A percentile compares a stretch with the other conserved stretches of the same genome.
phyloP scores from a whole-genome alignment of 1,140 invertebrate species.

The Calycopis cecrops region DNA sequence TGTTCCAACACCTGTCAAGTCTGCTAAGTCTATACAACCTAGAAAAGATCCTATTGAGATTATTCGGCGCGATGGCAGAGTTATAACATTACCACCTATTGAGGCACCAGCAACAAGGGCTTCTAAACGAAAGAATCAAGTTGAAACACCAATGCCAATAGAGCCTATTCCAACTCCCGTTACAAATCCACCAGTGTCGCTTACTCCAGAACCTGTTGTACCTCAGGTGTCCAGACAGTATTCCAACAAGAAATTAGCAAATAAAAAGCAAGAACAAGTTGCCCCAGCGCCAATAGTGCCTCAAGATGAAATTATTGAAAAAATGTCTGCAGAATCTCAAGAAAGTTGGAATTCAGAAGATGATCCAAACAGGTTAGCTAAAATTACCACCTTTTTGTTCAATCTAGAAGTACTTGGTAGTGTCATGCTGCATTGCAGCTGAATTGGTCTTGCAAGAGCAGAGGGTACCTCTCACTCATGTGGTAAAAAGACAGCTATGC shows the following conservation, averaged over 20 bases:
- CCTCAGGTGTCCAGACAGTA: slow-evolving; percentile 50
- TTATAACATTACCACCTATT: slow-evolving; percentile 85
- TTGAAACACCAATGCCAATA: slow-evolving; percentile 26
- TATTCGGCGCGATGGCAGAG: slow-evolving; percentile 80
- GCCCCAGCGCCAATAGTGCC: slow-evolving; percentile 20
- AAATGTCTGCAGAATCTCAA: slow-evolving; percentile 79
- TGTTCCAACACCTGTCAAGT: slow-evolving; percentile 39
- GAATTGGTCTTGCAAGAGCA: too few species aligned
- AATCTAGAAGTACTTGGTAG: too few species aligned
- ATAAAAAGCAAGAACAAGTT: slow-evolving; percentile 48
- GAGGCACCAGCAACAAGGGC: slow-evolving; percentile 77
- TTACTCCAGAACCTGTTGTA: slow-evolving; percentile 34
- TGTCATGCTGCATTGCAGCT: background rate
- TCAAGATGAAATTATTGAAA: slow-evolving; percentile 31
- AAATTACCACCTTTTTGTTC: too few species aligned
- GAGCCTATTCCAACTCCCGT: slow-evolving; percentile 24
- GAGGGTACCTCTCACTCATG: too few species aligned
- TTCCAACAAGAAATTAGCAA: slow-evolving; percentile 50
- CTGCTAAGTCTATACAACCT: slow-evolving; percentile 34
- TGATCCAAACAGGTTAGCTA: slow-evolving; percentile 86
- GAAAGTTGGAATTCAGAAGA: slow-evolving; percentile 88
- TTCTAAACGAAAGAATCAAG: slow-evolving; percentile 49
- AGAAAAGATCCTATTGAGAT: slow-evolving; percentile 80
- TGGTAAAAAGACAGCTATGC: too few species aligned
- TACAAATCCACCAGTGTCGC: slow-evolving; percentile 24